Conservation (phyloP, 2,113 vertebrate genomes). For the Solea senegalensis region DNA sequence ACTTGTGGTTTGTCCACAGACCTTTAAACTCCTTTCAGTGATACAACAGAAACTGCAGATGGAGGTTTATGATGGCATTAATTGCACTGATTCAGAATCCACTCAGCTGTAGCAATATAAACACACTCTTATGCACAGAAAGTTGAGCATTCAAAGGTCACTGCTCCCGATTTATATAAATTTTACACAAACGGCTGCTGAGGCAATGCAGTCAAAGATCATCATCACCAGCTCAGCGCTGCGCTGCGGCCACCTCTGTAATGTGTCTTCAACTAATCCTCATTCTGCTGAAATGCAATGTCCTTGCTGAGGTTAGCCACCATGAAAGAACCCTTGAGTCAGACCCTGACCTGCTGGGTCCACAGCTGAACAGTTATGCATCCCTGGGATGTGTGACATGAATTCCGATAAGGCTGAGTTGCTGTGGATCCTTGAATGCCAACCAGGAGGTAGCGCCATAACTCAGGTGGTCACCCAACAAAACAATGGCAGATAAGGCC, state of each 20-base stretch:
- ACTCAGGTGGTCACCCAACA: not conserved
- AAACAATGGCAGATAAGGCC: not conserved
- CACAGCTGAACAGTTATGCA: constrained; percentile 48
- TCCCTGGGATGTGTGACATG: constrained; percentile 41
- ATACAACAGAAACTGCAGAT: constrained; percentile 6
- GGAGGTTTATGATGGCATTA: not conserved
- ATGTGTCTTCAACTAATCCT: constrained; percentile 45
- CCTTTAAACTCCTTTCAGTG: not conserved
- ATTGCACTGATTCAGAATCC: not conserved
- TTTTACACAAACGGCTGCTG: constrained; percentile 16
- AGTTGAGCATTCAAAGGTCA: not conserved
- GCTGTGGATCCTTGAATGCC: constrained; percentile 11
- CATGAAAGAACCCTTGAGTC: constrained; percentile 67
- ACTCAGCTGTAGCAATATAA: constrained; percentile 3
- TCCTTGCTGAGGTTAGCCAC: constrained; percentile 55
- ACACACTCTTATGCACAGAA: not conserved
- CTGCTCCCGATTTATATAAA: constrained; percentile 21
- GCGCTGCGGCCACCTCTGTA: constrained; percentile 20
- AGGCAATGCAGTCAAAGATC: constrained; percentile 37
- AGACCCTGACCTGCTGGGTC: constrained; percentile 59
- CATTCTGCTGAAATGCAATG: constrained; percentile 47
- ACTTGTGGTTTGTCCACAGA: not conserved
- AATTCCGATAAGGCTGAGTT: constrained; percentile 59
- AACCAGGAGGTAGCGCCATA: constrained; percentile 2
- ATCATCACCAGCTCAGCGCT: constrained; percentile 3